phyloP scores from a whole-genome alignment of 2,113 vertebrate genomes.

The Megalops atlanticus region DNA sequence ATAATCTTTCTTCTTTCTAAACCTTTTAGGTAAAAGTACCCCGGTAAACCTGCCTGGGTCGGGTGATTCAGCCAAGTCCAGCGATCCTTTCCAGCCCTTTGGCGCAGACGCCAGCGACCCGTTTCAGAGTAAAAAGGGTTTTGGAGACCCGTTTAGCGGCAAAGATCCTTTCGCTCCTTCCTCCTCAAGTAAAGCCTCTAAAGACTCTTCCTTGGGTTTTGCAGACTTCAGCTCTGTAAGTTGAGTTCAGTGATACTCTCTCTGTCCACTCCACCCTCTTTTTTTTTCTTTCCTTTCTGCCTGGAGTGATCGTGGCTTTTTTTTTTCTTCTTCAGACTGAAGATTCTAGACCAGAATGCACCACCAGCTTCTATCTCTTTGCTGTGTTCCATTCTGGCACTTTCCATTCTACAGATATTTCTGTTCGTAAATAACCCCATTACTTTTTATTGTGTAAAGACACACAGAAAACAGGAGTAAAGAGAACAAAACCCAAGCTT shows the following conservation, averaged over 20 bases:
- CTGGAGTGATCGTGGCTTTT: constrained; percentile 55
- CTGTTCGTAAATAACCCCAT: constrained; percentile 28
- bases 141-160: constrained; percentile 94
- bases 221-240: constrained; percentile 94
- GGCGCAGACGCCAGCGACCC: constrained; percentile 81
- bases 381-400: constrained; percentile 46
- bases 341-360: constrained; percentile 49
- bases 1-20: constrained; percentile 49
- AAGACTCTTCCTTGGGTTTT: constrained; percentile 83
- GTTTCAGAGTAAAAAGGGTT: constrained; percentile 90
- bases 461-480: not conserved
- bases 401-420: constrained; percentile 46
- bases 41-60: constrained; percentile 84
- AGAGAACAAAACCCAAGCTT: not conserved
- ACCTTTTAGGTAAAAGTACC: constrained; percentile 88
- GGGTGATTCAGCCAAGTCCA: constrained; percentile 79
- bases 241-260: constrained; percentile 81
- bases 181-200: constrained; percentile 87
- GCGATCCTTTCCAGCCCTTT: constrained; percentile 94
- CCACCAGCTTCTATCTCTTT: constrained; percentile 49
- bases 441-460: not conserved
- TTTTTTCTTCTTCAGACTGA: constrained; percentile 18
- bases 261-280: constrained; percentile 59
- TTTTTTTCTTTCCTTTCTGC: constrained; percentile 46
- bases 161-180: constrained; percentile 93